Evolutionary conservation across 30 jellyfish, hydroid and myxozoan genomes (phyloP).

Genomic region (Haliclystus octoradiatus): DNA sequence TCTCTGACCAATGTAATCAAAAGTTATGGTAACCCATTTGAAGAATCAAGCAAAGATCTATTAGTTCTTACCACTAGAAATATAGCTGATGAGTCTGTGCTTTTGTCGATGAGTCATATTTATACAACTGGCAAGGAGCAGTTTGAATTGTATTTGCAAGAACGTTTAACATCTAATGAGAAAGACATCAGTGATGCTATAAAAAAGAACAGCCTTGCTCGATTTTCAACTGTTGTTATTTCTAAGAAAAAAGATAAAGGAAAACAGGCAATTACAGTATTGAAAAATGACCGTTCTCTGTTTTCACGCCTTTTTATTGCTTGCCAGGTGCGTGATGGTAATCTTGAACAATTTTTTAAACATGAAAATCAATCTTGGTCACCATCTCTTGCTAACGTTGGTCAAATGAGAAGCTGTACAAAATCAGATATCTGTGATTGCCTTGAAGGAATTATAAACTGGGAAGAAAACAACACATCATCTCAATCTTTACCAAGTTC

Average conservation of each 20-base stretch:
- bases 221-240: not conserved
- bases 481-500: not conserved
- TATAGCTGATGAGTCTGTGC: slow-evolving; percentile 1
- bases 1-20: not conserved
- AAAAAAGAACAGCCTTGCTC: not conserved
- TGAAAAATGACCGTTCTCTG: slow-evolving; percentile 24
- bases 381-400: slow-evolving; percentile 33
- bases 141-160: slow-evolving; percentile 8
- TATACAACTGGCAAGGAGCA: slow-evolving; percentile 10
- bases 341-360: slow-evolving; percentile 29
- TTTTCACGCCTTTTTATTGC: slow-evolving; percentile 28
- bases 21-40: slow-evolving; percentile 40
- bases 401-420: slow-evolving; percentile 20
- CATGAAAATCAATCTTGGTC: slow-evolving; percentile 48
- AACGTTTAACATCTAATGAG: not conserved
- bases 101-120: not conserved
- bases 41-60: slow-evolving; percentile 13
- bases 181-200: slow-evolving; percentile 3
- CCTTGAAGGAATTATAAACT: not conserved
- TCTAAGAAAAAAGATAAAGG: slow-evolving; percentile 3
- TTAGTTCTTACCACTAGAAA: not conserved
- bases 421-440: slow-evolving; percentile 32
- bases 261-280: slow-evolving; percentile 9
- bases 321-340: slow-evolving; percentile 28
- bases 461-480: not conserved